A percentile compares a stretch with the other conserved stretches of the same genome.
phyloP scores from a whole-genome alignment of 2,888 invertebrate genomes.

The Germaria angustata region DNA sequence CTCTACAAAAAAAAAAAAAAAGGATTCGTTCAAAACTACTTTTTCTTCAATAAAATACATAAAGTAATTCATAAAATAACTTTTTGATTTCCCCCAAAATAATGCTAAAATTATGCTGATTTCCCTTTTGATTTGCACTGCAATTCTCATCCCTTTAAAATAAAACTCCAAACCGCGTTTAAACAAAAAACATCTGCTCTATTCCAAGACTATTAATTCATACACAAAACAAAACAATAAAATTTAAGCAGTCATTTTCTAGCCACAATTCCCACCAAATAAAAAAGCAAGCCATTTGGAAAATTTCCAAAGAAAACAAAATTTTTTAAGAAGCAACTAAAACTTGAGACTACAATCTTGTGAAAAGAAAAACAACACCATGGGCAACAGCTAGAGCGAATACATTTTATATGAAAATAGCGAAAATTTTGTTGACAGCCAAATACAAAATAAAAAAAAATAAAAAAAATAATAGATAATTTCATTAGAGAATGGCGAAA shows the following conservation, averaged over 20 bases:
- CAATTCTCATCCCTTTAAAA: neutral
- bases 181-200: slow-evolving; percentile 21
- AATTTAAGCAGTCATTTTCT: slow-evolving; percentile 22
- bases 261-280: slow-evolving; percentile 17
- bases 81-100: neutral
- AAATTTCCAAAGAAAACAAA: slow-evolving; percentile 50
- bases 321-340: slow-evolving; percentile 1
- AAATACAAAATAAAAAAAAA: neutral
- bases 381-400: neutral
- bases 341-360: slow-evolving; percentile 1
- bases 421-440: slow-evolving; percentile 52
- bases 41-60: no score
- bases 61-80: no score
- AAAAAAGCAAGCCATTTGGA: slow-evolving; percentile 37
- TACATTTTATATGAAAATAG: no score
- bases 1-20: no score
- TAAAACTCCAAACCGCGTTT: neutral
- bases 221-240: slow-evolving; percentile 8
- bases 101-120: neutral
- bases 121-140: neutral
- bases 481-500: slow-evolving; percentile 41
- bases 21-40: no score
- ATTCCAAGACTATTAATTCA: neutral
- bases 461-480: slow-evolving; percentile 27
- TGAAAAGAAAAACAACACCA: neutral